Percentiles rank a stretch among this genome's conserved stretches.
These are phyloP conservation scores for Vipera ursinii DNA, from an alignment of 2,797 vertebrate genomes.

Conservation along the genomic window DNA sequence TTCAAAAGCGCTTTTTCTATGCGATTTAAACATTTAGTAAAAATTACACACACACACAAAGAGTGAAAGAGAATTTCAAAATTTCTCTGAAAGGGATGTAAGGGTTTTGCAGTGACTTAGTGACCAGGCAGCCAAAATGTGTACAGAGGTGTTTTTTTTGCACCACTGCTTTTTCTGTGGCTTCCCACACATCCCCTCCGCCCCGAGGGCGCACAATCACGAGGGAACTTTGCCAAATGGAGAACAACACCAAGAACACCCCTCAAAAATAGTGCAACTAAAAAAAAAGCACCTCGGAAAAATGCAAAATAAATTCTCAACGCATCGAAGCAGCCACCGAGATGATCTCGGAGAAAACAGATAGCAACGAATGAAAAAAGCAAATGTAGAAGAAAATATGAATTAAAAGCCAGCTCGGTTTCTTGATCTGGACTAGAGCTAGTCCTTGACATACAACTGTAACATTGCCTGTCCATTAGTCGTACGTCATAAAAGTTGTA, in stretches of 20 bases:
- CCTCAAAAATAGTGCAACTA: background rate
- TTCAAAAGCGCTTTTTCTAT: background rate
- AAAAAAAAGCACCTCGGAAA: background rate
- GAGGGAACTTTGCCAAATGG: background rate
- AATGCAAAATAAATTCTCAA: background rate
- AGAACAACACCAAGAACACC: background rate
- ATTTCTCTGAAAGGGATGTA: background rate
- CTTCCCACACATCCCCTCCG: background rate
- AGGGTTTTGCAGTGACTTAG: background rate
- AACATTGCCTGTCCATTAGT: background rate
- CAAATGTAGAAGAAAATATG: background rate
- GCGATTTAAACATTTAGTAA: background rate
- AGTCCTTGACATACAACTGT: background rate
- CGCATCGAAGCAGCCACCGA: background rate
- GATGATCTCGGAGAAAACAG: background rate
- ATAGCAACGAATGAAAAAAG: background rate
- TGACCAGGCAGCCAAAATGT: background rate
- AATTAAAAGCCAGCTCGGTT: background rate
- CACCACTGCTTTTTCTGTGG: background rate
- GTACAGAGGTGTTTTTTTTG: background rate
- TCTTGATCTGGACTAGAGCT: background rate
- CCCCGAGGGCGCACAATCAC: background rate
- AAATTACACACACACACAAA: no score
- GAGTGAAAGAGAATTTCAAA: background rate
- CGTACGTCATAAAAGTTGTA: background rate